phyloP scores from a whole-genome alignment of 2,113 vertebrate species.

The Cottus gobio region DNA sequence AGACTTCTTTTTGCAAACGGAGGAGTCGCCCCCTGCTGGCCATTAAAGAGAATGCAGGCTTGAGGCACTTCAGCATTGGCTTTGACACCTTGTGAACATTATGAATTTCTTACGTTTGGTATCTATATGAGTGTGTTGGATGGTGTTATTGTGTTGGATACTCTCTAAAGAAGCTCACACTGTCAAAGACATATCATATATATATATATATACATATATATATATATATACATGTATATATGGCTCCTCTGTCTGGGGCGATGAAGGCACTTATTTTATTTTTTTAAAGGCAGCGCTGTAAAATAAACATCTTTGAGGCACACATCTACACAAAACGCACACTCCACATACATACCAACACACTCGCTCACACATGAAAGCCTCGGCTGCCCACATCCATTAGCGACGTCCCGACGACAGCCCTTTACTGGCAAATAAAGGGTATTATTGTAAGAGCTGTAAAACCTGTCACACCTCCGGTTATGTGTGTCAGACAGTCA shows the following conservation, averaged over 20 bases:
- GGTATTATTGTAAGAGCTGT: conserved; percentile 73
- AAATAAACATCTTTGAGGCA: conserved; percentile 43
- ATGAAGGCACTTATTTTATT: conserved; percentile 64
- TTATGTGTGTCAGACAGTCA: conserved; percentile 68
- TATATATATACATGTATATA: conserved; percentile 56
- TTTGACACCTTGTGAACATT: neutral
- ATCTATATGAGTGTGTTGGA: neutral
- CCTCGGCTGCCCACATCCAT: conserved; percentile 61
- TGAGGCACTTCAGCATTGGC: neutral
- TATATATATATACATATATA: too few species aligned
- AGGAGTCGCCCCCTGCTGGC: too few species aligned
- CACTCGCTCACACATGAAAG: conserved; percentile 43
- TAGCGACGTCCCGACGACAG: conserved; percentile 61
- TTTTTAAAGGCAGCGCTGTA: conserved; percentile 53
- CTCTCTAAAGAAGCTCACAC: conserved; percentile 9
- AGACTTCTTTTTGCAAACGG: too few species aligned
- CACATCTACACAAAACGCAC: conserved; percentile 31
- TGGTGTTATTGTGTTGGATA: neutral
- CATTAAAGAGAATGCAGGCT: too few species aligned
- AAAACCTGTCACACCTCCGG: conserved; percentile 76
- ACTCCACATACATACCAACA: conserved; percentile 38
- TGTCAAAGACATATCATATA: conserved; percentile 18
- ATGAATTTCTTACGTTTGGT: neutral
- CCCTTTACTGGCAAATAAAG: conserved; percentile 76
- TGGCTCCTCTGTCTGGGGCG: conserved; percentile 40